Conservation (phyloP, 2,113 vertebrate species). For the Trogon melanurus region DNA sequence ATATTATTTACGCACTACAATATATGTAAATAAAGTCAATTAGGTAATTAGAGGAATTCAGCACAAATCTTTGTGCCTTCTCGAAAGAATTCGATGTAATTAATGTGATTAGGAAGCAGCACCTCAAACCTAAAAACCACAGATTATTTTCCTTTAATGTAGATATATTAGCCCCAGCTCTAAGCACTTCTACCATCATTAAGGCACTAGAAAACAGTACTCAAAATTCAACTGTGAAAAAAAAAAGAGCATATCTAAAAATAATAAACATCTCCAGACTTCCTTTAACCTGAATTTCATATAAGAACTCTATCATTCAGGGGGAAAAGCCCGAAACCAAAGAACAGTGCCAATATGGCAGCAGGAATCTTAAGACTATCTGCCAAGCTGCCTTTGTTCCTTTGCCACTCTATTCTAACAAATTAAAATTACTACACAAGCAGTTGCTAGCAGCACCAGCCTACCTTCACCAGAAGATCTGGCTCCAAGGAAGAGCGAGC, state of each 20-base stretch:
- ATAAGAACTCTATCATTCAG: background rate
- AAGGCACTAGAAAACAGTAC: background rate
- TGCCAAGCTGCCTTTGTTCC: slow-evolving; percentile 49
- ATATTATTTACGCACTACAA: background rate
- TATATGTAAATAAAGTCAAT: slow-evolving; percentile 56
- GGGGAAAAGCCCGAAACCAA: background rate
- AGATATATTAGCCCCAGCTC: background rate
- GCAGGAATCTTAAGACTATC: slow-evolving; percentile 5
- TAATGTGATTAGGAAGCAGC: slow-evolving; percentile 37
- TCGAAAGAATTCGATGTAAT: slow-evolving; percentile 36
- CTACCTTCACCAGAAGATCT: background rate
- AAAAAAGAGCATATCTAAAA: background rate
- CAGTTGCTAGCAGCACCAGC: background rate
- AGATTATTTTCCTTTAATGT: slow-evolving; percentile 2
- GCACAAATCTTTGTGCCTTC: slow-evolving; percentile 25
- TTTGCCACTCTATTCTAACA: background rate
- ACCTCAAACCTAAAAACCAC: slow-evolving; percentile 31
- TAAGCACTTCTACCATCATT: background rate
- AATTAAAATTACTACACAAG: background rate
- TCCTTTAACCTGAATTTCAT: background rate
- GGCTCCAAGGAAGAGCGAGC: background rate
- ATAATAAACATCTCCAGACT: background rate
- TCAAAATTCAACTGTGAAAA: background rate
- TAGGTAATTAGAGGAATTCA: slow-evolving; percentile 37
- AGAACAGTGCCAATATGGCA: background rate